Evolutionary conservation across 1,140 invertebrate species (phyloP).

Genomic region (Cheumatopsyche charites): DNA sequence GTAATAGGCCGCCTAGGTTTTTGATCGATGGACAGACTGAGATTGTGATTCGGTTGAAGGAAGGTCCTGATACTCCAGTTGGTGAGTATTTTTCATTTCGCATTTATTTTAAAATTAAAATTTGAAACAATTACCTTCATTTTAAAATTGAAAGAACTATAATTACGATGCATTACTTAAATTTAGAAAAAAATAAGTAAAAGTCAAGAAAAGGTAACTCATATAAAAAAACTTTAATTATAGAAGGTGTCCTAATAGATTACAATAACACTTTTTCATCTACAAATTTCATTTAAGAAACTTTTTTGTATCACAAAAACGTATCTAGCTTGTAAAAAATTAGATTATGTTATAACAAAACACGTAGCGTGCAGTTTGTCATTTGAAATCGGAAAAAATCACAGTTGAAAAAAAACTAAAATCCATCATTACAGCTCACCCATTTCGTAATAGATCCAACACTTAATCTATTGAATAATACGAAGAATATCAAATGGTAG

Average conservation of each 20-base stretch:
- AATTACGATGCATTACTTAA: too few species aligned
- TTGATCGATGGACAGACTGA: constrained; percentile 85
- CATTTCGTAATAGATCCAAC: neutral
- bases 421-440: too few species aligned
- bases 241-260: neutral
- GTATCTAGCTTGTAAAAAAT: neutral
- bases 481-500: neutral
- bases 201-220: too few species aligned
- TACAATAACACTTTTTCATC: neutral
- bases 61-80: constrained; percentile 83
- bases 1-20: constrained; percentile 82
- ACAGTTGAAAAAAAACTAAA: too few species aligned
- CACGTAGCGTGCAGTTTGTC: too few species aligned
- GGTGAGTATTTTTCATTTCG: constrained; percentile 66
- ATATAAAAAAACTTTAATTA: too few species aligned
- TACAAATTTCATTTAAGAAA: neutral
- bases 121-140: too few species aligned
- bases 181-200: too few species aligned
- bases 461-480: neutral
- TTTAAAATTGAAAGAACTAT: too few species aligned
- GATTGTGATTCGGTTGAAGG: constrained; percentile 86
- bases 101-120: too few species aligned
- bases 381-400: too few species aligned
- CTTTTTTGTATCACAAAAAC: neutral
- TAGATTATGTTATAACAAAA: too few species aligned